Evolutionary conservation across 2,113 vertebrate genomes (phyloP).

Genomic region (Psilopsiagon aymara): DNA sequence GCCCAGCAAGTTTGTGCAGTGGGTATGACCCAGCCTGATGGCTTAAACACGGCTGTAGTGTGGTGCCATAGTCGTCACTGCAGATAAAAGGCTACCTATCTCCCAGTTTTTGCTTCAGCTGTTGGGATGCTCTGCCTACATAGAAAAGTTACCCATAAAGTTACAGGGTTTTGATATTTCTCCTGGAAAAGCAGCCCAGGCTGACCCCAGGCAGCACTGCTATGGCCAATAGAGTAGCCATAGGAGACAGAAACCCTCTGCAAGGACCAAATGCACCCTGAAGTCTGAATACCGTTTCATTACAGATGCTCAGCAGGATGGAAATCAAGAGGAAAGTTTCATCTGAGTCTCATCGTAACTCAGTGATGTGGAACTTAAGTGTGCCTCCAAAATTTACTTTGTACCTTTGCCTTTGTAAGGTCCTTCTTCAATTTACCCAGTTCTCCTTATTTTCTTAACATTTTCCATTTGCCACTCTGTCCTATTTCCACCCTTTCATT

Average conservation of each 20-base stretch:
- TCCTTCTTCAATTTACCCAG: neutral
- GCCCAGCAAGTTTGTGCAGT: neutral
- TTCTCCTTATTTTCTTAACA: neutral
- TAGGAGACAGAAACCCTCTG: neutral
- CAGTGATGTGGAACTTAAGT: constrained; percentile 22
- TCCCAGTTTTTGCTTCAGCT: neutral
- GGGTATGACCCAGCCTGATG: neutral
- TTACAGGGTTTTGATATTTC: neutral
- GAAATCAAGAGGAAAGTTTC: constrained; percentile 25
- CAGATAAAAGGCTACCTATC: neutral
- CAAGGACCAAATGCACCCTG: neutral
- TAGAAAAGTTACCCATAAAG: neutral
- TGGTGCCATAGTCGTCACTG: rapidly evolving
- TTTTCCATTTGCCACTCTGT: constrained; percentile 4
- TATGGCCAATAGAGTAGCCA: neutral
- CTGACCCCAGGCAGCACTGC: neutral
- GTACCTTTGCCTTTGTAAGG: neutral
- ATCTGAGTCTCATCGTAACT: neutral
- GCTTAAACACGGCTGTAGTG: neutral
- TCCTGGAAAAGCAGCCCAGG: neutral
- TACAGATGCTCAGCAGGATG: neutral
- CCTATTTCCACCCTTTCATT: constrained; percentile 8
- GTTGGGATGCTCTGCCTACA: neutral
- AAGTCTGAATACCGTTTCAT: neutral
- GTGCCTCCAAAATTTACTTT: constrained; percentile 16